Conservation (phyloP, 2,797 vertebrate genomes). For the Melanotaenia parkinsoni region DNA sequence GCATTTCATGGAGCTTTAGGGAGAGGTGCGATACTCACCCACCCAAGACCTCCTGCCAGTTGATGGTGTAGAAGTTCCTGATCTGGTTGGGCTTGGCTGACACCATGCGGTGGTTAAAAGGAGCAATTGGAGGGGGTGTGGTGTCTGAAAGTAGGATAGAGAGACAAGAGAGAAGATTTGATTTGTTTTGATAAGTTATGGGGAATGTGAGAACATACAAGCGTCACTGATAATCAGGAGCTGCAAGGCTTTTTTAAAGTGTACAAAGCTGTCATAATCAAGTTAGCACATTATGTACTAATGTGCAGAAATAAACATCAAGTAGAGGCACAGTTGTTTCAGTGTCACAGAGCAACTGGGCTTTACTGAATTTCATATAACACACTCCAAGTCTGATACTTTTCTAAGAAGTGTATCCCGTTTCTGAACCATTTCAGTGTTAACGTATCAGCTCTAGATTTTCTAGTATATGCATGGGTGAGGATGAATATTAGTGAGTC, state of each 20-base stretch:
- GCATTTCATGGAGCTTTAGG: not conserved
- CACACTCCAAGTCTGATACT: not conserved
- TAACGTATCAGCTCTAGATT: not conserved
- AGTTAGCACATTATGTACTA: slow-evolving; percentile 44
- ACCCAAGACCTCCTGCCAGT: slow-evolving; percentile 90
- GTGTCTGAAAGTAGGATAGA: slow-evolving; percentile 79
- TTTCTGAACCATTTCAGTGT: not conserved
- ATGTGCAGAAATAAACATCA: slow-evolving; percentile 35
- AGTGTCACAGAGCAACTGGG: slow-evolving; percentile 1
- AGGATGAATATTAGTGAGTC: too few relatives aligned
- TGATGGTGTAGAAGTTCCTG: slow-evolving; percentile 92
- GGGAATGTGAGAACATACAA: slow-evolving; percentile 66
- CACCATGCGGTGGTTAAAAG: slow-evolving; percentile 93
- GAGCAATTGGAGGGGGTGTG: slow-evolving; percentile 84
- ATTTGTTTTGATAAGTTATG: slow-evolving; percentile 67
- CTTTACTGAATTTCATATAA: not conserved
- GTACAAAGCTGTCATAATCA: slow-evolving; percentile 34
- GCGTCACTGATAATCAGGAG: slow-evolving; percentile 32
- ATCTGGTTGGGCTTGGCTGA: slow-evolving; percentile 91
- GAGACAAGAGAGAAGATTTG: slow-evolving; percentile 26
- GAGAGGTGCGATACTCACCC: slow-evolving; percentile 69
- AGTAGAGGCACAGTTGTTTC: slow-evolving; percentile 3
- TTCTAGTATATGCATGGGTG: too few relatives aligned
- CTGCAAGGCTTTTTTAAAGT: slow-evolving; percentile 9
- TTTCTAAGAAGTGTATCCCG: not conserved